phyloP scores from a whole-genome alignment of 2,888 invertebrate species.

The Lasius fuliginosus region DNA sequence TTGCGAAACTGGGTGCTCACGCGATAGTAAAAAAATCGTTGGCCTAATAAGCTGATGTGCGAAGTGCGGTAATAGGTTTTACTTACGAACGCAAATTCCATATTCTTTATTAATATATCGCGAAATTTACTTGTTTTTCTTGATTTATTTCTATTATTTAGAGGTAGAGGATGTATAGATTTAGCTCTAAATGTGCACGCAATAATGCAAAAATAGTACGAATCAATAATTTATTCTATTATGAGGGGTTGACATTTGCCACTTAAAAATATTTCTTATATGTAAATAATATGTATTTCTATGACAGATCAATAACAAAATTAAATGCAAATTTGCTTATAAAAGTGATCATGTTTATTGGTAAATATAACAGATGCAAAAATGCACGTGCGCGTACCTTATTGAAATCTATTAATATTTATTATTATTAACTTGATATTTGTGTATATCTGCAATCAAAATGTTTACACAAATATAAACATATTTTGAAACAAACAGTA shows the following conservation, averaged over 20 bases:
- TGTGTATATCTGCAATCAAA: neutral
- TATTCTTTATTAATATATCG: neutral
- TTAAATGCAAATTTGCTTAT: neutral
- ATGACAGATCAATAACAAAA: neutral
- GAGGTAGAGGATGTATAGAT: neutral
- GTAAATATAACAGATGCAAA: neutral
- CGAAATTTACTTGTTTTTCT: neutral
- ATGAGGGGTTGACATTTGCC: neutral
- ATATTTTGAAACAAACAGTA: neutral
- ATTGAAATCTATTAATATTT: slow-evolving; percentile 6
- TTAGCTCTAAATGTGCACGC: neutral
- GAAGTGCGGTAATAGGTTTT: slow-evolving; percentile 4
- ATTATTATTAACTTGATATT: slow-evolving; percentile 15
- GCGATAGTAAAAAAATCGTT: slow-evolving; percentile 21
- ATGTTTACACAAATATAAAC: neutral
- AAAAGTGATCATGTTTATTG: neutral
- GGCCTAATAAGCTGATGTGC: slow-evolving; percentile 5
- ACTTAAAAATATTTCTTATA: slow-evolving; percentile 2
- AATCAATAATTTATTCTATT: neutral
- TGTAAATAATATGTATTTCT: neutral
- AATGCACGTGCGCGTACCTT: neutral
- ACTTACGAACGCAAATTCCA: slow-evolving; percentile 19
- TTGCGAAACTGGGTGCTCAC: slow-evolving; percentile 40
- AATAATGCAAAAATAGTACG: neutral
- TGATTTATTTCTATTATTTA: neutral